These are phyloP conservation scores for Microvelia longipes DNA, from an alignment of 1,140 invertebrate species.

Conservation along the genomic window DNA sequence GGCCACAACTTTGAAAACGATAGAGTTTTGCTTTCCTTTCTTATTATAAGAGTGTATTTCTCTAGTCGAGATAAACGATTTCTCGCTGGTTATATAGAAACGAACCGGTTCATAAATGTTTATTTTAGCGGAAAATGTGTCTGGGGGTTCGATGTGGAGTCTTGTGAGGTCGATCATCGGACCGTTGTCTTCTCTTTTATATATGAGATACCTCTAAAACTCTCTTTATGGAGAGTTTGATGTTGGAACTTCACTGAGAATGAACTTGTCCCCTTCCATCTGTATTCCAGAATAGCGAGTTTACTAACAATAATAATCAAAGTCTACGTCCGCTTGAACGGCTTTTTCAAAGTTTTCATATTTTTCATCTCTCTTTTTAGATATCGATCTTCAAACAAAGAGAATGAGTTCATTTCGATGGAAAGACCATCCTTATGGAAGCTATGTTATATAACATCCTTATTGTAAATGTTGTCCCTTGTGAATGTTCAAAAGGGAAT, in stretches of 20 bases:
- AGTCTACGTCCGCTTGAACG: not conserved
- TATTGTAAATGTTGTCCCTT: too few species aligned
- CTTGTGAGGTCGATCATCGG: not conserved
- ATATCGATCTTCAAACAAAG: too few species aligned
- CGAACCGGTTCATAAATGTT: not conserved
- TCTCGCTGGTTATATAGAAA: not conserved
- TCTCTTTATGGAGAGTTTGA: not conserved
- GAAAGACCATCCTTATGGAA: too few species aligned
- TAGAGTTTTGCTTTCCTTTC: not conserved
- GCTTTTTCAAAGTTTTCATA: too few species aligned
- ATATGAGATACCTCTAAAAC: not conserved
- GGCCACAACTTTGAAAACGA: not conserved
- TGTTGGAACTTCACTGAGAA: too few species aligned
- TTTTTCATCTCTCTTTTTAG: too few species aligned
- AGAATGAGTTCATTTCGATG: too few species aligned
- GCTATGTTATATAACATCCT: too few species aligned
- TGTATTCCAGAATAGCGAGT: too few species aligned
- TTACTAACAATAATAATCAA: not conserved
- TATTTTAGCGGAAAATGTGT: not conserved
- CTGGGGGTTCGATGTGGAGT: not conserved
- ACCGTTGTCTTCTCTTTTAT: not conserved
- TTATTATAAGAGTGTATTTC: not conserved
- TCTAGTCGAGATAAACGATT: not conserved
- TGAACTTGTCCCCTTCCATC: not conserved
- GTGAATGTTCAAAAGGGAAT: too few species aligned